Conservation (phyloP, 2,888 invertebrate genomes). For the Sipha maydis region DNA sequence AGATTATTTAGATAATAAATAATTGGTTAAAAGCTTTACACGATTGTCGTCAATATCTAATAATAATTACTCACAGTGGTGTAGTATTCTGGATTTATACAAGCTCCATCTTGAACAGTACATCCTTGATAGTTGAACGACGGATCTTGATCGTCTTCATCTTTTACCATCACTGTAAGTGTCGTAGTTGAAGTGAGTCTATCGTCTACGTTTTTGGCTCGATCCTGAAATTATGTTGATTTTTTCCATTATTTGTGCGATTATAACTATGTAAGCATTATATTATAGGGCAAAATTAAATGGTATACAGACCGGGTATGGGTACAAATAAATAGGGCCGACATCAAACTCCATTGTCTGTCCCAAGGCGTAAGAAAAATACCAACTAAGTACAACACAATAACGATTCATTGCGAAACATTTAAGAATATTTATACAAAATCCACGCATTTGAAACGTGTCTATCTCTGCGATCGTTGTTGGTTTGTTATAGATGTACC, state of each 20-base stretch:
- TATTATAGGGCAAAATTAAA: neutral
- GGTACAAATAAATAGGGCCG: constrained; percentile 40
- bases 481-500: neutral
- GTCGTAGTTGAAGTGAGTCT: constrained; percentile 86
- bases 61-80: constrained; percentile 75
- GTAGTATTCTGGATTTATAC: constrained; percentile 87
- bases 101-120: constrained; percentile 81
- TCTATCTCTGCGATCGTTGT: constrained; percentile 5
- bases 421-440: neutral
- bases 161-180: constrained; percentile 83
- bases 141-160: constrained; percentile 91
- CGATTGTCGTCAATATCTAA: neutral
- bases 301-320: constrained; percentile 29
- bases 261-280: neutral
- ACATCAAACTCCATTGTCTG: constrained; percentile 49
- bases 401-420: constrained; percentile 21
- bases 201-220: constrained; percentile 80
- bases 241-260: no score
- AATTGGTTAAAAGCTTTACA: neutral
- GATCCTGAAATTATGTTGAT: constrained; percentile 74
- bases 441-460: neutral
- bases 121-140: constrained; percentile 91
- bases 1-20: neutral
- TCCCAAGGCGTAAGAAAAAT: constrained; percentile 4
- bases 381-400: constrained; percentile 8